Conservation (phyloP, 2,888 invertebrate genomes). For the Aspidiotus rigidus region DNA sequence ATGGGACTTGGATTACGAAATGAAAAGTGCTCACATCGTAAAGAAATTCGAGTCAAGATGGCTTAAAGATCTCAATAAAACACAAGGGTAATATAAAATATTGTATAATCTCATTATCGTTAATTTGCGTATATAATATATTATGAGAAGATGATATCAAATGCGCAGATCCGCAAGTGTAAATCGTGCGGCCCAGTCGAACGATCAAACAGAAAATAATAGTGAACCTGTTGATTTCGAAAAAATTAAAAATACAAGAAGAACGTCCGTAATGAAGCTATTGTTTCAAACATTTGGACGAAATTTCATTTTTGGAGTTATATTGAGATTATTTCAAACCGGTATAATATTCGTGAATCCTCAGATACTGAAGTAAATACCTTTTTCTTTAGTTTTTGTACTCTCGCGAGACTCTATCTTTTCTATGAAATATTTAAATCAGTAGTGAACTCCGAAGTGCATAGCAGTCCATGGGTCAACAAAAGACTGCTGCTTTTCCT, state of each 20-base stretch:
- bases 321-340: conserved; percentile 74
- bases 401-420: too few relatives aligned
- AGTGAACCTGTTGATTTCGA: background rate
- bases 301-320: conserved; percentile 74
- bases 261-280: conserved; percentile 72
- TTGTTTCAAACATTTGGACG: conserved; percentile 79
- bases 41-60: conserved; percentile 76
- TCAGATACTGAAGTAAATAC: conserved; percentile 66
- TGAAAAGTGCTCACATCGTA: conserved; percentile 68
- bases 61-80: conserved; percentile 50
- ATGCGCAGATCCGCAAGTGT: conserved; percentile 11
- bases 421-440: too few relatives aligned
- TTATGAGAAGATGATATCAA: background rate
- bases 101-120: background rate
- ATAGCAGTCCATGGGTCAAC: too few relatives aligned
- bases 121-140: background rate
- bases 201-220: background rate
- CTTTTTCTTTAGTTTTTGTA: too few relatives aligned
- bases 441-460: too few relatives aligned
- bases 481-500: too few relatives aligned
- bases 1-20: conserved; percentile 80
- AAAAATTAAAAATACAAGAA: conserved; percentile 15
- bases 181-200: conserved; percentile 9
- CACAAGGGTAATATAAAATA: conserved; percentile 12
- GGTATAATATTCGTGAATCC: conserved; percentile 81